These are phyloP conservation scores for Panagrolaimus sp. DNA, from an alignment of 1,140 invertebrate genomes.

Conservation along the genomic window DNA sequence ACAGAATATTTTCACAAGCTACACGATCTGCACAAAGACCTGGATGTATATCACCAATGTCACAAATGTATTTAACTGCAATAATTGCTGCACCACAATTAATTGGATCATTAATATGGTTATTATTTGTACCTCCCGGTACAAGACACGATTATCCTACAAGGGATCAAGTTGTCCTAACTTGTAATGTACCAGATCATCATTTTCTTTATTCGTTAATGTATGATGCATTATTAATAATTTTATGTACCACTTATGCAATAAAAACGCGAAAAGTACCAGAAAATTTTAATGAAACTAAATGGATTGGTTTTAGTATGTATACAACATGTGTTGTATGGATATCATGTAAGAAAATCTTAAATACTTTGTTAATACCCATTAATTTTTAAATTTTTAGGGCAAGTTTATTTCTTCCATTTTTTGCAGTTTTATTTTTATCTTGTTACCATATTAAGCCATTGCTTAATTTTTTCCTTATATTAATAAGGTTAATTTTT, in stretches of 20 bases:
- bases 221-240: conserved; percentile 70
- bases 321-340: conserved; percentile 74
- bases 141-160: conserved; percentile 60
- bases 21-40: conserved; percentile 67
- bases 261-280: conserved; percentile 72
- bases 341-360: conserved; percentile 64
- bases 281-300: conserved; percentile 69
- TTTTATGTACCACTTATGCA: conserved; percentile 70
- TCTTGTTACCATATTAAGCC: too few relatives aligned
- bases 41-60: conserved; percentile 71
- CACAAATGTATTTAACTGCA: conserved; percentile 67
- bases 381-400: too few relatives aligned
- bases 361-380: too few relatives aligned
- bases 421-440: too few relatives aligned
- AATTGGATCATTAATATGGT: conserved; percentile 65
- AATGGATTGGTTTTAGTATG: conserved; percentile 71
- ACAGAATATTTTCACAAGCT: conserved; percentile 67
- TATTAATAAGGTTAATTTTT: too few relatives aligned
- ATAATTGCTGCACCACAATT: conserved; percentile 66
- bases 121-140: conserved; percentile 66
- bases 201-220: conserved; percentile 70
- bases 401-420: too few relatives aligned
- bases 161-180: conserved; percentile 63
- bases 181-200: conserved; percentile 69
- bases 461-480: too few relatives aligned